These are phyloP conservation scores for Hetaerina americana DNA, from an alignment of 1,140 invertebrate genomes.

Conservation along the genomic window DNA sequence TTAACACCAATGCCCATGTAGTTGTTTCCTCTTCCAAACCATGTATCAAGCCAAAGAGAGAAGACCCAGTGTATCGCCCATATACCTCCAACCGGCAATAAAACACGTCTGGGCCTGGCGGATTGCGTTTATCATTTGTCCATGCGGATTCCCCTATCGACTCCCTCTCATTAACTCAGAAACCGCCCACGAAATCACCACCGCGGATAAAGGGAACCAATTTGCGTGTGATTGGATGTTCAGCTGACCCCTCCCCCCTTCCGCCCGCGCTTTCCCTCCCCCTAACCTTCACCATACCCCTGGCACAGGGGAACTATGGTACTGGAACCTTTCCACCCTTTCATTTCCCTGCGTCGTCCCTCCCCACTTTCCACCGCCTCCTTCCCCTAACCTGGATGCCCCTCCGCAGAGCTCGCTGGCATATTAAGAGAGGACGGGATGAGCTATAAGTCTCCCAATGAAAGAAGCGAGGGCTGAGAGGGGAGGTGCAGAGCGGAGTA, in stretches of 20 bases:
- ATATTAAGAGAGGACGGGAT: background rate
- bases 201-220: background rate
- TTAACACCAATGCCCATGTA: too few species aligned
- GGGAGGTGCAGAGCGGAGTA: too few species aligned
- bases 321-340: too few species aligned
- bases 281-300: too few species aligned
- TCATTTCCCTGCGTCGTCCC: too few species aligned
- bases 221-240: background rate
- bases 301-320: too few species aligned
- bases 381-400: too few species aligned
- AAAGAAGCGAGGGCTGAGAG: background rate
- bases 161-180: background rate
- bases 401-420: too few species aligned
- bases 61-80: background rate
- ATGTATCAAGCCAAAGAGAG: background rate
- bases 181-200: background rate
- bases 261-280: background rate
- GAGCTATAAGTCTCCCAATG: background rate
- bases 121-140: background rate
- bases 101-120: background rate
- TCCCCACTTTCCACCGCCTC: too few species aligned
- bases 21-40: too few species aligned
- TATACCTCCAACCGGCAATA: background rate
- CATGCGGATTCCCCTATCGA: background rate
- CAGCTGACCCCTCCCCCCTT: background rate